Base-by-base conservation (phyloP, 2,888 invertebrate genomes). In the Morpho helenor region DNA sequence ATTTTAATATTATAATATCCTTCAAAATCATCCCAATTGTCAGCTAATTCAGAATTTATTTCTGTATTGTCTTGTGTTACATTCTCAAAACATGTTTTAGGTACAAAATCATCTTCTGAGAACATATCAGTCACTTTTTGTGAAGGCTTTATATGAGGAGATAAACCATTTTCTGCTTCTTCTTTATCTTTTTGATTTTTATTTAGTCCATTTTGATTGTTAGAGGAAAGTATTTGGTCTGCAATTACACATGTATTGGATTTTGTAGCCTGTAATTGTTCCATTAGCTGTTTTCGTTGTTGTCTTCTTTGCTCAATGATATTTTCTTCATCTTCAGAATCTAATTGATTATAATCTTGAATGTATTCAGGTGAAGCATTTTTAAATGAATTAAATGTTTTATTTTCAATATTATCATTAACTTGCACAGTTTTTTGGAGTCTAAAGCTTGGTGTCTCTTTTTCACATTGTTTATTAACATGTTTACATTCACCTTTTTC, bases 1-100 rank as follows among this genome's bases (percentile, higher is more conserved):
- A 98, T 96, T 69, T 97, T 93, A 40, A 99, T 97, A 62, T 95
- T 91, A 79, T 99, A 99, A 84, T 99, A 99, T 49, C 99, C 99
- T 82, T 99, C 99, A 5, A 97, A 95, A 91, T 99, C 99, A 82
- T 99, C 99, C 98, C 99, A 99, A 82, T 99, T 99, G 80, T 99
- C 99, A 6, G 95, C 96, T 63, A 96, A 95, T 9, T 97, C 97
- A 84, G 97, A 96, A 79, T 98, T 98, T 60, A 91, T 91, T 62
- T 93, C 93, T 64, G 72, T 75, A 49, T 76, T 74, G 57, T 72
- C 73, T 64, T 79, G 77, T 52, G 66, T 72, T 7, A 75, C 70
- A 62, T 70, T 72, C 55, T 81, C 77, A 4, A 66, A 61, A 43
- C 58, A 61, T 63, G 69, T 93, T 73, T 94, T 94, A 72, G 94